A percentile compares a stretch with the other conserved stretches of the same genome.
Conservation (phyloP, 2,113 vertebrate genomes). For the Bothrops jararaca region DNA sequence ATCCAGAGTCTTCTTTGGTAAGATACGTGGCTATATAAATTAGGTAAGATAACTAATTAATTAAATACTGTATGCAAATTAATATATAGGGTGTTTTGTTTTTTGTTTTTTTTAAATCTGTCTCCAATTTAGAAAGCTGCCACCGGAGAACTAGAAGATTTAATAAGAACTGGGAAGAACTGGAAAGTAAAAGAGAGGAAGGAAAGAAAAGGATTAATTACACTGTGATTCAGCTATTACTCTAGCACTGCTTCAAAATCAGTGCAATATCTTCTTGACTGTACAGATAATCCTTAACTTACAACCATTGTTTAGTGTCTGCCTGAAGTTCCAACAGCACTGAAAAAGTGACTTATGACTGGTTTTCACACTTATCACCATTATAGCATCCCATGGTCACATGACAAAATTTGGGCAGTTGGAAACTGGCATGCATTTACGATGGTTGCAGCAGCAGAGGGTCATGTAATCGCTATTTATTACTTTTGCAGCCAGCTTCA, state of each 20-base stretch:
- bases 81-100: background rate
- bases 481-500: background rate
- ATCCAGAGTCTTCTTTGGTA: background rate
- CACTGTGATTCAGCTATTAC: background rate
- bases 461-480: background rate
- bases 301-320: background rate
- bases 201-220: background rate
- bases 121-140: background rate
- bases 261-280: background rate
- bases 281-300: background rate
- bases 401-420: background rate
- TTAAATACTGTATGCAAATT: background rate
- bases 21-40: background rate
- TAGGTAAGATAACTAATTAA: background rate
- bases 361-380: background rate
- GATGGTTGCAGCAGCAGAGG: background rate
- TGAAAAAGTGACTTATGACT: background rate
- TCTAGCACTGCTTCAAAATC: background rate
- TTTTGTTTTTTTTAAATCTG: background rate
- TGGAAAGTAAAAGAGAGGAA: background rate
- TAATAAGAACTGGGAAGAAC: background rate
- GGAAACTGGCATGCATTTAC: background rate
- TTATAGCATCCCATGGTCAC: background rate
- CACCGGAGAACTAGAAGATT: background rate
- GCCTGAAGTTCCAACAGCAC: background rate